Base-by-base conservation (phyloP, 2,113 vertebrate genomes). In the Panurus biarmicus region DNA sequence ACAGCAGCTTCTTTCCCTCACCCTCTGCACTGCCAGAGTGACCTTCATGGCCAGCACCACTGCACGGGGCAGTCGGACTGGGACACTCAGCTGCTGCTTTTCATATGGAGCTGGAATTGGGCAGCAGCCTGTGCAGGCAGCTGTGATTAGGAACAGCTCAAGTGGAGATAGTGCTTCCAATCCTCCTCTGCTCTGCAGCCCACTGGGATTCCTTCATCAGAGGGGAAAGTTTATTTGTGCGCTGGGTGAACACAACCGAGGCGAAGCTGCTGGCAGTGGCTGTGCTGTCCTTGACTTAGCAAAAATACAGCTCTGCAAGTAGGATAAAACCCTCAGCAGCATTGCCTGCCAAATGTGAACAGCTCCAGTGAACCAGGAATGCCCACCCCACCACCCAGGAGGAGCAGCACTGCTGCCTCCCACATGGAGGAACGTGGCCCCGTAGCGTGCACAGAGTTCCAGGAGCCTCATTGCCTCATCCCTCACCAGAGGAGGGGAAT, bases 151-250 rank as follows among this genome's bases (percentile, higher is more conserved):
- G 38, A 74, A 1, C 48, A 56, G 33, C 56, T 70, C 19, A 82
- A 93, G 58, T 42, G 60, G 89, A 86, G 82, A 36, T 21, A 64
- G 40, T 1, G 20, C 79, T 94, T 73, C 69, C 77, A 42, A 14
- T 84, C 69, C 65, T 84, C 1, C 66, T 56, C 40, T 64, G 88
- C 86, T 86, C 62, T 0, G 0, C 86, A 78, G 69, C 82, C 76
- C 7, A 0, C 85, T 86, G 95, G 82, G 73, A 62, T 78, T 29
- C 64, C 51, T 75, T 62, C 69, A 6, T 77, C 64, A 47, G 56
- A 80, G 60, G 69, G 75, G 36, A 86, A 77, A 69, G 73, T 90
- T 94, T 78, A 89, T 92, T 91, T 94, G 77, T 85, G 74, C 6
- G 0, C 3, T 71, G 86, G 69, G 83, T 76, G 70, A 83, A 9